These are phyloP conservation scores for Anser brachyrhynchus DNA, from an alignment of 2,113 vertebrate species.

Conservation along the genomic window DNA sequence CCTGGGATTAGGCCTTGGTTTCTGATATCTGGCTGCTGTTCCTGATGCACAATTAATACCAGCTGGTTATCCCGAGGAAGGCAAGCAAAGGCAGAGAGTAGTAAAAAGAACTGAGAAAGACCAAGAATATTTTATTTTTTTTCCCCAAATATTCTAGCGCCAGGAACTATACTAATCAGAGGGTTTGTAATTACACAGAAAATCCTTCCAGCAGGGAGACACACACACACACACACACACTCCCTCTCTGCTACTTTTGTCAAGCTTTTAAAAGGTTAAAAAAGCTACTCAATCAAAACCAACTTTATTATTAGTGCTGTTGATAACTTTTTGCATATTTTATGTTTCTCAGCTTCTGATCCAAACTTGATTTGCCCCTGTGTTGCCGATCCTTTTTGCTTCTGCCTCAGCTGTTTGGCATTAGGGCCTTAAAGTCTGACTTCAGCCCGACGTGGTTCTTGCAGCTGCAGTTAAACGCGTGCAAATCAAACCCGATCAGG, in stretches of 20 bases:
- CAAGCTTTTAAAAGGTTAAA: not conserved
- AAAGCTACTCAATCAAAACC: not conserved
- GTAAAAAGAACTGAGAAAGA: conserved; percentile 58
- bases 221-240: no score
- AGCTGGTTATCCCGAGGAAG: conserved; percentile 74
- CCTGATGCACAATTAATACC: conserved; percentile 62
- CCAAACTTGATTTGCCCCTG: not conserved
- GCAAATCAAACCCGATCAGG: not conserved
- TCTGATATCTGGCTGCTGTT: conserved; percentile 71
- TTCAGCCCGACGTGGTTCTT: not conserved
- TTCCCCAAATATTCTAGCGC: conserved; percentile 38
- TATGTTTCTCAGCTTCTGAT: not conserved
- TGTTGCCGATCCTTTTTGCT: not conserved
- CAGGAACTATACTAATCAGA: not conserved
- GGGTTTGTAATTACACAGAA: not conserved
- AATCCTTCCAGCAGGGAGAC: not conserved
- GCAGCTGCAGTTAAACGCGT: not conserved
- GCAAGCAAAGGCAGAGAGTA: conserved; percentile 67
- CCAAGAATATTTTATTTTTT: conserved; percentile 47
- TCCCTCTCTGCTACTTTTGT: not conserved
- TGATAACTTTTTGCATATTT: not conserved
- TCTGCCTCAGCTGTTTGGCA: not conserved
- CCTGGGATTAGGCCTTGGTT: conserved; percentile 55
- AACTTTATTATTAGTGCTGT: not conserved
- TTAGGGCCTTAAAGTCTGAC: not conserved